These are phyloP conservation scores for Onychorhynchus coronatus DNA, from an alignment of 2,113 vertebrate species.

Conservation along the genomic window DNA sequence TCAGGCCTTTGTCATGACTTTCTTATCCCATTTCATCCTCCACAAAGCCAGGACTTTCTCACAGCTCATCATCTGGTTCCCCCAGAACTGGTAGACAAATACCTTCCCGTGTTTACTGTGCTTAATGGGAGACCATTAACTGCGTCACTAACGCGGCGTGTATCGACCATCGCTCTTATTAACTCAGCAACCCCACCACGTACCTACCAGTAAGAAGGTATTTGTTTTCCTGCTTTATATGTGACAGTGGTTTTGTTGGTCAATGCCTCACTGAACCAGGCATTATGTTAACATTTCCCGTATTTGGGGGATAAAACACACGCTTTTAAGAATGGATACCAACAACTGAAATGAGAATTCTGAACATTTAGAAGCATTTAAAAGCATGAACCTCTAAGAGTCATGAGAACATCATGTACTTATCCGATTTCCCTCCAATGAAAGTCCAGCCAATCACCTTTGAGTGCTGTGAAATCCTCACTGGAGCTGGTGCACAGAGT, in stretches of 20 bases:
- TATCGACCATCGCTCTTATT: background rate
- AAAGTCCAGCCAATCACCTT: background rate
- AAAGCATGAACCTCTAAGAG: background rate
- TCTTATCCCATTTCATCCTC: background rate
- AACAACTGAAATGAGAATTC: background rate
- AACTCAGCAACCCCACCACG: background rate
- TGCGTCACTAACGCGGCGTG: rapidly evolving
- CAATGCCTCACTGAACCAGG: background rate
- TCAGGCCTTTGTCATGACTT: background rate
- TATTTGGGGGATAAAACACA: background rate
- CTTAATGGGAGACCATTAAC: background rate
- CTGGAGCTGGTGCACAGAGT: background rate
- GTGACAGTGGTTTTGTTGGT: background rate
- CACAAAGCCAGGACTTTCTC: constrained; percentile 3
- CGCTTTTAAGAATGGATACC: background rate
- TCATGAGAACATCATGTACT: rapidly evolving
- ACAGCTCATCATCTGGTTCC: background rate
- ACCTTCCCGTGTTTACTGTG: background rate
- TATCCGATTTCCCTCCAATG: background rate
- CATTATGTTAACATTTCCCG: background rate
- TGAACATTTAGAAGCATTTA: background rate
- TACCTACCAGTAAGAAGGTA: background rate
- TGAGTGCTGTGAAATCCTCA: background rate
- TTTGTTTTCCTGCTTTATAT: background rate
- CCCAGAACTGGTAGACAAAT: background rate